Conservation (phyloP, 2,113 vertebrate genomes). For the Corvus moneduloides region DNA sequence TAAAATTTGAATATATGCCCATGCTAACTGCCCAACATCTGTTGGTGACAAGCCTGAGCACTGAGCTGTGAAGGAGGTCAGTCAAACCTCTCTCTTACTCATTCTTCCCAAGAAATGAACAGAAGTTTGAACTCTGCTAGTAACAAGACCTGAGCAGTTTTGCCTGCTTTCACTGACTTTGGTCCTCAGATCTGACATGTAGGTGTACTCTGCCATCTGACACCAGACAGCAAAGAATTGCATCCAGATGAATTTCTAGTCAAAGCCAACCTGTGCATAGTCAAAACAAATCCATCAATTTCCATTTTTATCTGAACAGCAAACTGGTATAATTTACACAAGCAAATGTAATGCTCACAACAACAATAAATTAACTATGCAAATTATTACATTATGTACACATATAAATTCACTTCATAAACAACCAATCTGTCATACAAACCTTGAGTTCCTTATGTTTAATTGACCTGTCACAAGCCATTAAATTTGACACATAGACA, state of each 20-base stretch:
- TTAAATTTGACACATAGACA: background rate
- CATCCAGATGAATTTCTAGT: background rate
- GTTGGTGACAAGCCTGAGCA: background rate
- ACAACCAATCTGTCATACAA: conserved; percentile 3
- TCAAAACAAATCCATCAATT: conserved; percentile 36
- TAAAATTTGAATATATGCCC: background rate
- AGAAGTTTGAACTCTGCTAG: background rate
- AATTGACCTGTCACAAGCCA: conserved; percentile 21
- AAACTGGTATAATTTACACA: conserved; percentile 32
- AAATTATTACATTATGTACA: conserved; percentile 27
- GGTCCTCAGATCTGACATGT: background rate
- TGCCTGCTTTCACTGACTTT: background rate
- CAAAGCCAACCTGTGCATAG: background rate
- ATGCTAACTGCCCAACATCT: background rate
- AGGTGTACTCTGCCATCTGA: background rate
- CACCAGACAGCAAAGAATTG: background rate
- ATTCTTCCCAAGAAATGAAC: background rate
- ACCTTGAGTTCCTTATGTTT: background rate
- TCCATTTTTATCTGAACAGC: conserved; percentile 29
- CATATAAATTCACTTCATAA: conserved; percentile 35
- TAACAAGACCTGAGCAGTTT: background rate
- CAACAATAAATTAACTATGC: conserved; percentile 32
- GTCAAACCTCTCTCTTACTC: background rate
- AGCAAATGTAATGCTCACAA: background rate
- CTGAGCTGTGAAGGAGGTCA: background rate